A percentile compares a stretch with the other conserved stretches of the same genome.
These are phyloP conservation scores for Python bivittatus DNA, from an alignment of 2,113 vertebrate species.

Conservation along the genomic window DNA sequence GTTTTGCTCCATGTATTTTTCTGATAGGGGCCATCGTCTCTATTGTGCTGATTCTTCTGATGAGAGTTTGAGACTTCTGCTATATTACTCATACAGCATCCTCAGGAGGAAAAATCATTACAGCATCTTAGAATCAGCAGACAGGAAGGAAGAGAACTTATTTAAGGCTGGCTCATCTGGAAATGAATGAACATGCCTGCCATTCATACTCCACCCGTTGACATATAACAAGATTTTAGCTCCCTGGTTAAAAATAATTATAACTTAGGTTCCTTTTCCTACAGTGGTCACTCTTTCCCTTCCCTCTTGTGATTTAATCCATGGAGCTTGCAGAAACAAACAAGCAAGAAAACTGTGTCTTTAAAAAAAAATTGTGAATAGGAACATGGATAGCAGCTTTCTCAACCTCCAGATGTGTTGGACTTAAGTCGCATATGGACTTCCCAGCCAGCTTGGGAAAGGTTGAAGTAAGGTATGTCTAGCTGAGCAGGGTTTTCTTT, in stretches of 20 bases:
- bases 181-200: not conserved
- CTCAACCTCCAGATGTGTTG: not conserved
- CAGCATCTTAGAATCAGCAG: not conserved
- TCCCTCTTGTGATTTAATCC: not conserved
- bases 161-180: not conserved
- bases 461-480: not conserved
- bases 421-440: not conserved
- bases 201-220: not conserved
- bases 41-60: not conserved
- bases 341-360: not conserved
- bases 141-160: not conserved
- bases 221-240: not conserved
- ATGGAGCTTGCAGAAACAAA: not conserved
- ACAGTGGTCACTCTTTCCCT: not conserved
- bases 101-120: not conserved
- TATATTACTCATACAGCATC: not conserved
- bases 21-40: not conserved
- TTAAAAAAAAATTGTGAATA: not conserved
- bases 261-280: constrained; percentile 6
- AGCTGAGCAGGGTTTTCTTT: not conserved
- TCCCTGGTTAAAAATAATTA: constrained; percentile 4
- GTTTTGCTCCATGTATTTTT: not conserved
- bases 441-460: not conserved
- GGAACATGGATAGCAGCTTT: not conserved
- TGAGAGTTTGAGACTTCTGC: not conserved